Evolutionary conservation across 2,888 invertebrate species (phyloP), one percentile per base, ranked within the genome.

Genomic region (Scaptomyza tumidula): DNA sequence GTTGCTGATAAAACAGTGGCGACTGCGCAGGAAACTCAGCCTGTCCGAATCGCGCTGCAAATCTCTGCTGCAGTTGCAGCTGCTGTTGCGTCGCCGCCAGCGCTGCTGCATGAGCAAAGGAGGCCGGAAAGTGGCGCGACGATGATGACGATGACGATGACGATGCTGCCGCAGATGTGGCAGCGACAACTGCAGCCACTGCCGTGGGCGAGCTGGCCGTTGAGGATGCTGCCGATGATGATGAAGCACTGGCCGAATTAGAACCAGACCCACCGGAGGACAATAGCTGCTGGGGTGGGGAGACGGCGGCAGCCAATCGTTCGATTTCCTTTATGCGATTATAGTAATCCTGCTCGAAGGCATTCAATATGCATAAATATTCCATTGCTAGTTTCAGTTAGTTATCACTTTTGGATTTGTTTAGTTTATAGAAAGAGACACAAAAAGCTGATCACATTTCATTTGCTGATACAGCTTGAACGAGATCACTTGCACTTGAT

Each of bases 361-460:
- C 90, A 76, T 91, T 91, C 55, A 90, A 80, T 61, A 91, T 89
- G 78, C 89, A 85, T 52, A 91, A 80, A 81, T 90, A 91, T 75
- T 92, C 91, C 91, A 91, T 91, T 62, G 57, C 56, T 48, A 27
- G n/a, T 9, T 14, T 14, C 35, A 16, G 39, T 55, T 24, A 29
- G 24, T 31, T 57, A 57, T 19, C 13, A 35, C n/a, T 45, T 6
- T 62, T 14, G 14, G 52, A 24, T 48, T 16, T 7, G 13, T 61
- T 29, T 14, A 33, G 27, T 41, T 35, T 35, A 1, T 35, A 1
- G 9, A 1, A 19, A 1, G 9, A 7, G 16, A 10, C n/a, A 19
- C 49, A n/a, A 43, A 46, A 43, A 37, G n/a, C 45, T 29, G 29
- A 50, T 71, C 66, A 62, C 65, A 71, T 60, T 71, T 53, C 63